A percentile compares a stretch with the other conserved stretches of the same genome.
These are phyloP conservation scores for Parus major DNA, from an alignment of 2,113 vertebrate species.

Conservation along the genomic window DNA sequence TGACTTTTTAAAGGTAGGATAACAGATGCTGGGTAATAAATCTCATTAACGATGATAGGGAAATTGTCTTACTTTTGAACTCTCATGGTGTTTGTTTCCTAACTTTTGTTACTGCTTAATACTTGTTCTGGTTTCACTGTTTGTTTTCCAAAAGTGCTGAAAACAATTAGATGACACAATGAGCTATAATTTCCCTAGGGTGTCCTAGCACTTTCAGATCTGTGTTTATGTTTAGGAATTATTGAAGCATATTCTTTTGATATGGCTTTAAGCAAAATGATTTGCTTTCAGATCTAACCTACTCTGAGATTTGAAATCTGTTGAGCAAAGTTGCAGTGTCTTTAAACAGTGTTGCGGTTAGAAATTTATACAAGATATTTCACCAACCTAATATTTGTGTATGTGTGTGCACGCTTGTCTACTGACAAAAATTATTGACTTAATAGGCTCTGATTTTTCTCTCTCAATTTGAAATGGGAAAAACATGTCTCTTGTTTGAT, in stretches of 20 bases:
- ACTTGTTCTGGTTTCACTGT: not conserved
- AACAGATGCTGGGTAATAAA: constrained; percentile 50
- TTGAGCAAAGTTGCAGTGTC: not conserved
- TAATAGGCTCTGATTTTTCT: constrained; percentile 12
- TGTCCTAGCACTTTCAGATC: not conserved
- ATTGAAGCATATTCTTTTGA: constrained; percentile 2
- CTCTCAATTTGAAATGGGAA: not conserved
- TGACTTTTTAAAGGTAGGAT: constrained; percentile 52
- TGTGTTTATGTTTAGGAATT: constrained; percentile 8
- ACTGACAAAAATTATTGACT: not conserved
- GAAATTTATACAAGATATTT: not conserved
- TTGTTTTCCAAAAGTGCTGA: constrained; percentile 3
- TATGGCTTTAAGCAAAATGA: not conserved
- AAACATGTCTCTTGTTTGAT: not conserved
- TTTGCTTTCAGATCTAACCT: not conserved
- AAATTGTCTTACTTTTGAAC: constrained; percentile 46
- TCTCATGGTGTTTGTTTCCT: not conserved
- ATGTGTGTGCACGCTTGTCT: not conserved
- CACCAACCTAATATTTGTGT: not conserved
- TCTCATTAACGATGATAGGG: not conserved
- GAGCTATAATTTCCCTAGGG: not conserved
- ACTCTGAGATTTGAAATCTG: not conserved
- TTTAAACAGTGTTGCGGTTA: not conserved
- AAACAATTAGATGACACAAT: constrained; percentile 31
- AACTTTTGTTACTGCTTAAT: constrained; percentile 7